These are phyloP conservation scores for Cantharis nigra DNA, from an alignment of 2,888 invertebrate species.

Conservation along the genomic window DNA sequence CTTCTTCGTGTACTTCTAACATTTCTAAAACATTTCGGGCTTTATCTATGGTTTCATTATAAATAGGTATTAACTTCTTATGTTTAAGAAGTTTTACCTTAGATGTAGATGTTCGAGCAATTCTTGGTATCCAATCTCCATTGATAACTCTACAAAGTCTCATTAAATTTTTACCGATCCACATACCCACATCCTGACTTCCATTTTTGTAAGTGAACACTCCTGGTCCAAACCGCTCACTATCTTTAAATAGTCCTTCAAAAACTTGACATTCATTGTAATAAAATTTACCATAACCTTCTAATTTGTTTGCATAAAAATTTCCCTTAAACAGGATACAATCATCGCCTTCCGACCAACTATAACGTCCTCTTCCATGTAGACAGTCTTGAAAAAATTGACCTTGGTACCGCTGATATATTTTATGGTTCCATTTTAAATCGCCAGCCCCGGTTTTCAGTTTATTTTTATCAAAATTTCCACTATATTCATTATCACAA, in stretches of 20 bases:
- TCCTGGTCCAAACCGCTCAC: conserved; percentile 64
- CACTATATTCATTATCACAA: conserved; percentile 13
- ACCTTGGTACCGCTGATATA: conserved; percentile 51
- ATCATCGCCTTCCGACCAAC: conserved; percentile 45
- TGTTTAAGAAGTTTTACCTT: conserved; percentile 45
- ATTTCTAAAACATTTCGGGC: conserved; percentile 37
- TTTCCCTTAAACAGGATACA: conserved; percentile 57
- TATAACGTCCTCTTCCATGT: conserved; percentile 60
- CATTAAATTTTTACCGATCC: conserved; percentile 58
- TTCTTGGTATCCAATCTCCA: conserved; percentile 40
- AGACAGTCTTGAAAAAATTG: conserved; percentile 55
- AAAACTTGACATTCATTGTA: conserved; percentile 57
- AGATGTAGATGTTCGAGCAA: conserved; percentile 42
- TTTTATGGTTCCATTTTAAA: conserved; percentile 27
- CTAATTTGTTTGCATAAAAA: conserved; percentile 59
- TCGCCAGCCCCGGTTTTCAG: conserved; percentile 26
- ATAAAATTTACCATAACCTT: conserved; percentile 61
- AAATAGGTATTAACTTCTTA: conserved; percentile 45
- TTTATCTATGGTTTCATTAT: conserved; percentile 27
- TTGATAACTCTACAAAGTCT: conserved; percentile 49
- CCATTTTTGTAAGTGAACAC: conserved; percentile 55
- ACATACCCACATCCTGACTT: conserved; percentile 61
- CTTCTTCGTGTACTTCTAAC: conserved; percentile 34
- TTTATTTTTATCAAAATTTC: conserved; percentile 16
- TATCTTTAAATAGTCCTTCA: conserved; percentile 57